These are phyloP conservation scores for Chironomus riparius DNA, from an alignment of 2,888 invertebrate species.

Conservation along the genomic window DNA sequence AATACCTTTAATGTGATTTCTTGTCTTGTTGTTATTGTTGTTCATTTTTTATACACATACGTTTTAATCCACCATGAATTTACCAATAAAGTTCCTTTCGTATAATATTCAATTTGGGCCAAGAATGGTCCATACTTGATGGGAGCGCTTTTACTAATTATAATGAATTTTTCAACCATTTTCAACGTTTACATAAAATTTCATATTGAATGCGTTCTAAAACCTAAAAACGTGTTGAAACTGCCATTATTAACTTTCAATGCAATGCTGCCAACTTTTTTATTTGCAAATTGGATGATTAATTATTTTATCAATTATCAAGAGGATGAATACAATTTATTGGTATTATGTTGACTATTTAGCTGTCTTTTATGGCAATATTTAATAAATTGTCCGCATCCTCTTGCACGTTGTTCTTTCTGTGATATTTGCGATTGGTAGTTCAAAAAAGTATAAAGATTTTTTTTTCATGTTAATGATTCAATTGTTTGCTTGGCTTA, in stretches of 20 bases:
- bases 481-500: background rate
- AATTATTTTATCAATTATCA: conserved; percentile 26
- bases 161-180: too few species aligned
- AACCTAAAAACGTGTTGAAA: too few species aligned
- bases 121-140: too few species aligned
- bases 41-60: background rate
- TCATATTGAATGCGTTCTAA: too few species aligned
- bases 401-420: background rate
- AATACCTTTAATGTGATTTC: conserved; percentile 22
- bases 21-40: background rate
- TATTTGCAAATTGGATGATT: background rate
- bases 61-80: background rate
- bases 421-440: background rate
- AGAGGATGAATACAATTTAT: background rate
- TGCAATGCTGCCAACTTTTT: background rate
- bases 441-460: background rate
- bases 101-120: too few species aligned
- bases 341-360: background rate
- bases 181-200: too few species aligned
- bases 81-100: too few species aligned
- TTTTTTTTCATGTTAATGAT: background rate
- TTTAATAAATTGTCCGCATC: too few species aligned
- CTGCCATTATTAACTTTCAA: too few species aligned
- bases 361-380: background rate
- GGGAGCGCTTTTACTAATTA: background rate